Evolutionary conservation across 2,113 vertebrate species (phyloP).

Genomic region (Conger conger): DNA sequence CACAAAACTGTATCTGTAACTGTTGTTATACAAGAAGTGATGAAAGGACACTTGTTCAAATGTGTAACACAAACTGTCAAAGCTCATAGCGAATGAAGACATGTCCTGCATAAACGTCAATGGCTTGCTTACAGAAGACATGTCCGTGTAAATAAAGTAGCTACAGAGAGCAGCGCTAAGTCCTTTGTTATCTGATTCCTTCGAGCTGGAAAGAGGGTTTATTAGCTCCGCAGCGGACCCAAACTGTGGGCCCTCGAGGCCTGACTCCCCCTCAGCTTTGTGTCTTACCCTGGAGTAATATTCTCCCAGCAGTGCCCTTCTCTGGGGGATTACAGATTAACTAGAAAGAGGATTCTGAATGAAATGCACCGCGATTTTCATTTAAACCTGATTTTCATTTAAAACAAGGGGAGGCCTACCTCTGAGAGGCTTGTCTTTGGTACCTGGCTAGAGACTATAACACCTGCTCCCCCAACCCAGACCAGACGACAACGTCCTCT

Average conservation of each 20-base stretch:
- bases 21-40: too few relatives aligned
- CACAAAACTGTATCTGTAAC: too few relatives aligned
- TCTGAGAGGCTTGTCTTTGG: constrained; percentile 15
- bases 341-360: constrained; percentile 15
- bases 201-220: neutral
- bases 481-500: too few relatives aligned
- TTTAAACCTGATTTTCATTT: neutral
- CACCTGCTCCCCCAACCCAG: neutral
- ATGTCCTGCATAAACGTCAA: too few relatives aligned
- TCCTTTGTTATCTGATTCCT: constrained; percentile 1
- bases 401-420: constrained; percentile 3
- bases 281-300: constrained; percentile 20
- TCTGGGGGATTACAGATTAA: constrained; percentile 30
- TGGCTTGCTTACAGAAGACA: too few relatives aligned
- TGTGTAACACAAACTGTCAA: too few relatives aligned
- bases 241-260: neutral
- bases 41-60: too few relatives aligned
- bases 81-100: too few relatives aligned
- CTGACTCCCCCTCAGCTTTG: neutral
- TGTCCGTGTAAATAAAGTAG: too few relatives aligned
- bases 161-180: neutral
- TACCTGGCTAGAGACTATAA: constrained; percentile 9
- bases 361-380: neutral
- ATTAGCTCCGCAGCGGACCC: constrained; percentile 15
- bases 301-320: constrained; percentile 22